Evolutionary conservation across 2,797 vertebrate species (phyloP).

Genomic region (Eremophila alpestris): DNA sequence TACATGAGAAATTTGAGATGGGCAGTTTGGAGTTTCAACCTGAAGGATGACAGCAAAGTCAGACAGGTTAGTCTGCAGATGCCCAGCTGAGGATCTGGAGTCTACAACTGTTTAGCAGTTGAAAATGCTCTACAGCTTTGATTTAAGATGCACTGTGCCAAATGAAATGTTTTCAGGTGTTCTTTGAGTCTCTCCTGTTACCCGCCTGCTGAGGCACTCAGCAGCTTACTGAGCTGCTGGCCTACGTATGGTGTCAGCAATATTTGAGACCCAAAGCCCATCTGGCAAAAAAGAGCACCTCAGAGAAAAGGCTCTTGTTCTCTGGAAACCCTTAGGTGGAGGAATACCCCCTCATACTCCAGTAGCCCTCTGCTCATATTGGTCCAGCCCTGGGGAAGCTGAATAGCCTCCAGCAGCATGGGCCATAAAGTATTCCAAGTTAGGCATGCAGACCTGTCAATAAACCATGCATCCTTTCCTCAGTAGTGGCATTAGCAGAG

Average conservation of each 20-base stretch:
- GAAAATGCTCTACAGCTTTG: neutral
- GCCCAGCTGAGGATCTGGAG: neutral
- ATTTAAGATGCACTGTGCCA: neutral
- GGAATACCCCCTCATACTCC: neutral
- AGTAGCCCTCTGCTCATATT: neutral
- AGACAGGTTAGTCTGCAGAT: neutral
- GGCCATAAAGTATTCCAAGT: neutral
- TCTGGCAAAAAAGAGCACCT: neutral
- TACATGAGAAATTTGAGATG: neutral
- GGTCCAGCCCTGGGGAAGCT: neutral
- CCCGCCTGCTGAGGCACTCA: neutral
- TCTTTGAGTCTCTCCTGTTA: neutral
- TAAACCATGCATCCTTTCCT: neutral
- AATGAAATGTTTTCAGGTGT: neutral
- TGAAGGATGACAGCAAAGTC: neutral
- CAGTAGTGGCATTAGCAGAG: neutral
- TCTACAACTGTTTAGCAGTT: neutral
- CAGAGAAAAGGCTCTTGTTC: neutral
- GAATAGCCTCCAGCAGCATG: neutral
- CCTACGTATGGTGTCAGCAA: accelerated
- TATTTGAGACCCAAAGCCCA: neutral
- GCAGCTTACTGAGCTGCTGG: neutral
- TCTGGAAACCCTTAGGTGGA: neutral
- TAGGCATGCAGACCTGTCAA: neutral
- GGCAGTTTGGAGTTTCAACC: neutral